Percentiles rank a stretch among this genome's conserved stretches.
phyloP scores from a whole-genome alignment of 2,888 invertebrate genomes.

The Lucinisca nassula region DNA sequence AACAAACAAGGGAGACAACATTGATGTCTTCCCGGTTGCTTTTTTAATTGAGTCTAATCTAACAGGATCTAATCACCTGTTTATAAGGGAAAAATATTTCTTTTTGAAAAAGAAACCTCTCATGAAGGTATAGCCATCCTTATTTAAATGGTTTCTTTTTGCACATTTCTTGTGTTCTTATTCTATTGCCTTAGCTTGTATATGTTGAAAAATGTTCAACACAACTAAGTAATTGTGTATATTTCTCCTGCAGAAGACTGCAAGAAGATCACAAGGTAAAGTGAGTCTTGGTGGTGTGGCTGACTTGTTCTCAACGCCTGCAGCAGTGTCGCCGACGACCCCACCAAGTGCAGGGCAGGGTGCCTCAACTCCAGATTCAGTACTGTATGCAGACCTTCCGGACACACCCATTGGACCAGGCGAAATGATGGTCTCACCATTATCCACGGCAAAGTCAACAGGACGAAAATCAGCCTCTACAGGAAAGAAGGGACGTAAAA shows the following conservation, averaged over 20 bases:
- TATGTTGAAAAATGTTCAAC: too few relatives aligned
- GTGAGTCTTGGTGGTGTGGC: slow-evolving; percentile 72
- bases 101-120: too few relatives aligned
- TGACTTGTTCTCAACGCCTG: slow-evolving; percentile 73
- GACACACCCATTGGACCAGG: slow-evolving; percentile 86
- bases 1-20: too few relatives aligned
- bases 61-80: too few relatives aligned
- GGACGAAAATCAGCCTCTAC: slow-evolving; percentile 20
- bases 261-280: slow-evolving; percentile 57
- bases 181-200: too few relatives aligned
- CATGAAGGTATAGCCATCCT: too few relatives aligned
- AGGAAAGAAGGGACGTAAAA: slow-evolving; percentile 55
- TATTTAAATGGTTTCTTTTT: too few relatives aligned
- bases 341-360: slow-evolving; percentile 34
- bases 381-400: slow-evolving; percentile 85
- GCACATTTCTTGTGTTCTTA: too few relatives aligned
- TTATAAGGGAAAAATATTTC: too few relatives aligned
- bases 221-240: too few relatives aligned
- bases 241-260: slow-evolving; percentile 50
- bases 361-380: slow-evolving; percentile 62
- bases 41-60: too few relatives aligned
- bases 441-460: slow-evolving; percentile 71
- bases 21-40: too few relatives aligned
- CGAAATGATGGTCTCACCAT: slow-evolving; percentile 87
- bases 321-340: slow-evolving; percentile 58